Evolutionary conservation across 2,888 invertebrate species (phyloP).

Genomic region (Sipunculus nudus): DNA sequence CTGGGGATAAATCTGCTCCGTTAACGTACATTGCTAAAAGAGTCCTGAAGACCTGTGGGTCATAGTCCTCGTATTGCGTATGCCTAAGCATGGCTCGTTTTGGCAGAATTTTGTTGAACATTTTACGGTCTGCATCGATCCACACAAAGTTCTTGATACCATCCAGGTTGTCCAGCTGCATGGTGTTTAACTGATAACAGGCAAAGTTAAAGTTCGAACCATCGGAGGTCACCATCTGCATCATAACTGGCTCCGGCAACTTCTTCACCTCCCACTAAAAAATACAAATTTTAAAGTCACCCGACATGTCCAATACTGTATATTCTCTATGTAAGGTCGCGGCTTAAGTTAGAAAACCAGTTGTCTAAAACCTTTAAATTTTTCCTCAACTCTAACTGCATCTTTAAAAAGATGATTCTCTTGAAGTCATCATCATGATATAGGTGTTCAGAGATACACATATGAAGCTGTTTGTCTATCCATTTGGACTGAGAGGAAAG

Average conservation of each 20-base stretch:
- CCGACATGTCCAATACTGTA: not conserved
- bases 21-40: slow-evolving; percentile 78
- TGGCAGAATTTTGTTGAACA: slow-evolving; percentile 71
- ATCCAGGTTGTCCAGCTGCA: slow-evolving; percentile 68
- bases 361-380: too few species aligned
- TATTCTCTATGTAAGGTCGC: too few species aligned
- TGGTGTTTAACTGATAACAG: slow-evolving; percentile 80
- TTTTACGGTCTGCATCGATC: slow-evolving; percentile 62
- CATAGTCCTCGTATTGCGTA: slow-evolving; percentile 80
- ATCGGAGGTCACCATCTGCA: slow-evolving; percentile 86
- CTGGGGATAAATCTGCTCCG: slow-evolving; percentile 28
- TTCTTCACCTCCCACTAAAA: slow-evolving; percentile 72
- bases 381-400: too few species aligned
- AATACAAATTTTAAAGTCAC: slow-evolving; percentile 19
- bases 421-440: too few species aligned
- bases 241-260: slow-evolving; percentile 75
- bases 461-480: too few species aligned
- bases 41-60: slow-evolving; percentile 80
- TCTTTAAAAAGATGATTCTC: too few species aligned
- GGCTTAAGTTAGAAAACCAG: too few species aligned
- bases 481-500: too few species aligned
- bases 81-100: slow-evolving; percentile 73
- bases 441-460: too few species aligned
- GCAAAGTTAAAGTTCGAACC: slow-evolving; percentile 82
- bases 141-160: slow-evolving; percentile 82